Evolutionary conservation across 2,113 vertebrate species (phyloP).

Genomic region (Puntigrus tetrazona): DNA sequence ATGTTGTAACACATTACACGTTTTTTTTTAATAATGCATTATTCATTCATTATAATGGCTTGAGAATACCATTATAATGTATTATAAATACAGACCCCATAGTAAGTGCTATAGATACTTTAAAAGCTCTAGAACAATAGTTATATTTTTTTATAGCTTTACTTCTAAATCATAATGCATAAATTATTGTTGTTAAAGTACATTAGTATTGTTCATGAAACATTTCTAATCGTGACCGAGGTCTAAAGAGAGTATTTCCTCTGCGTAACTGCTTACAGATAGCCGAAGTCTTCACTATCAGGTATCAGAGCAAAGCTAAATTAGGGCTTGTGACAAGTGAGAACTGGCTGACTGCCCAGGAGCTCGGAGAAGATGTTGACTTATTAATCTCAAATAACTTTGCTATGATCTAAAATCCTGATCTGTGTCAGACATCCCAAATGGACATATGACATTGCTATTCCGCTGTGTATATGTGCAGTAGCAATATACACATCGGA

Average conservation of each 20-base stretch:
- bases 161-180: background rate
- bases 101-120: background rate
- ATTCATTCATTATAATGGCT: no score
- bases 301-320: slow-evolving; percentile 45
- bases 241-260: slow-evolving; percentile 32
- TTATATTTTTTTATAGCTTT: background rate
- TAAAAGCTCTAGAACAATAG: background rate
- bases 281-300: slow-evolving; percentile 45
- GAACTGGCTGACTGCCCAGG: slow-evolving; percentile 42
- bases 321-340: slow-evolving; percentile 37
- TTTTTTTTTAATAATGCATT: no score
- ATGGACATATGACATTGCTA: background rate
- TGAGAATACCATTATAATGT: no score
- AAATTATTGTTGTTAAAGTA: background rate
- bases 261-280: slow-evolving; percentile 34
- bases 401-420: slow-evolving; percentile 44
- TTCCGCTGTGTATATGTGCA: background rate
- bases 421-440: slow-evolving; percentile 29
- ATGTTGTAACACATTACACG: no score
- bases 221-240: background rate
- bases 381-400: slow-evolving; percentile 53
- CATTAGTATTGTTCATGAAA: background rate
- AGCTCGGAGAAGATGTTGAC: slow-evolving; percentile 31
- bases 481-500: background rate
- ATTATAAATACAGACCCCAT: no score